These are phyloP conservation scores for Cryptosula pallasiana DNA, from an alignment of 2,888 invertebrate genomes.

Conservation along the genomic window DNA sequence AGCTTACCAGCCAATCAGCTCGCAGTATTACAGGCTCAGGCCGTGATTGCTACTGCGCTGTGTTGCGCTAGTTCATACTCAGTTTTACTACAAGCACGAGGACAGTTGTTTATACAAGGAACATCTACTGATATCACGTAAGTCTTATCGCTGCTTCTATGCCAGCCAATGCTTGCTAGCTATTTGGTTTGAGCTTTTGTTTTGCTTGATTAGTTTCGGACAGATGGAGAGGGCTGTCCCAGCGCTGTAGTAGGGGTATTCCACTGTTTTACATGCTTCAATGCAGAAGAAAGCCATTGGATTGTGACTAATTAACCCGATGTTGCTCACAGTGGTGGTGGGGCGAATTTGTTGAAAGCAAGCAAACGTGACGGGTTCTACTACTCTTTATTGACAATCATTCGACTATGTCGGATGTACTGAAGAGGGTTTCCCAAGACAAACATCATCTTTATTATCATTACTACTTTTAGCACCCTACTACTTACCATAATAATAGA, in stretches of 20 bases:
- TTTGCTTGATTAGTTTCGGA: constrained; percentile 20
- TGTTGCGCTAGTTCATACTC: too few relatives aligned
- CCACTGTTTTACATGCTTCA: constrained; percentile 19
- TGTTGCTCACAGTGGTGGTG: background rate
- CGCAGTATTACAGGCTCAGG: background rate
- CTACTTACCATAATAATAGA: too few relatives aligned
- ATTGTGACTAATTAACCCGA: constrained; percentile 15
- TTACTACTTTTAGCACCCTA: too few relatives aligned
- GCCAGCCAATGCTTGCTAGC: background rate
- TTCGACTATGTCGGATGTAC: background rate
- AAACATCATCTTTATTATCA: too few relatives aligned
- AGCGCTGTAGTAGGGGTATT: background rate
- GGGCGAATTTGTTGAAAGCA: background rate
- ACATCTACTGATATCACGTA: too few relatives aligned
- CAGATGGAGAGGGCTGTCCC: background rate
- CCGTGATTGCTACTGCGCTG: too few relatives aligned
- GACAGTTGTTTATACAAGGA: too few relatives aligned
- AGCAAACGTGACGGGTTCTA: background rate
- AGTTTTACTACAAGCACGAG: too few relatives aligned
- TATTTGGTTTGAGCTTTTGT: constrained; percentile 1
- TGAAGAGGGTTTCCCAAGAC: background rate
- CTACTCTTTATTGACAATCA: background rate
- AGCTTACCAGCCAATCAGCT: constrained; percentile 3
- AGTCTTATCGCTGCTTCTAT: too few relatives aligned
- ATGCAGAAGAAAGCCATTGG: constrained; percentile 22